These are phyloP conservation scores for Chionoecetes opilio DNA, from an alignment of 1,140 invertebrate species.

Conservation along the genomic window DNA sequence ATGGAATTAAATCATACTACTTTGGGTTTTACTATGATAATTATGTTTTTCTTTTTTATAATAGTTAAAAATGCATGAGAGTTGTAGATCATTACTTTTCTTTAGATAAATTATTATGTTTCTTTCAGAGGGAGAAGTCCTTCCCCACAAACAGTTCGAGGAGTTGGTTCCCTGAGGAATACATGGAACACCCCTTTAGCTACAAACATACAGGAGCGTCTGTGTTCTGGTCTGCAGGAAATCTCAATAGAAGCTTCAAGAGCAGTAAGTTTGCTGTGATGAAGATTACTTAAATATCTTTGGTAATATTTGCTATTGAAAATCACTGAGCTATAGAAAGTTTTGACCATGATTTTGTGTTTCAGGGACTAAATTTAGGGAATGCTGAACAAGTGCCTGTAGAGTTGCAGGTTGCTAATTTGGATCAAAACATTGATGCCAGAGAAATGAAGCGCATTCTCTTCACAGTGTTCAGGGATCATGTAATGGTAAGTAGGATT, in stretches of 20 bases:
- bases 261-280: neutral
- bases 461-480: conserved; percentile 88
- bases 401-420: conserved; percentile 90
- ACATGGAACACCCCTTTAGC: conserved; percentile 49
- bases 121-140: conserved; percentile 60
- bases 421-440: conserved; percentile 90
- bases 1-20: no score
- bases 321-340: no score
- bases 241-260: neutral
- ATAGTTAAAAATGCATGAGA: no score
- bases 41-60: no score
- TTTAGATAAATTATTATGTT: neutral
- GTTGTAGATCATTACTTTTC: no score
- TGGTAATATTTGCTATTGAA: no score
- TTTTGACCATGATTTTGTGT: neutral
- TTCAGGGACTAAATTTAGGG: conserved; percentile 49
- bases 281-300: no score
- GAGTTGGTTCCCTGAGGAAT: conserved; percentile 48
- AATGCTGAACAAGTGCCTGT: conserved; percentile 84
- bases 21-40: no score
- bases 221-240: conserved; percentile 46
- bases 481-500: conserved; percentile 87
- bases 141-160: conserved; percentile 54
- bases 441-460: conserved; percentile 89
- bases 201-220: conserved; percentile 14